Evolutionary conservation across 2,888 invertebrate genomes (phyloP), one percentile per base, ranked within the genome.

Genomic region (Mimas tiliae): DNA sequence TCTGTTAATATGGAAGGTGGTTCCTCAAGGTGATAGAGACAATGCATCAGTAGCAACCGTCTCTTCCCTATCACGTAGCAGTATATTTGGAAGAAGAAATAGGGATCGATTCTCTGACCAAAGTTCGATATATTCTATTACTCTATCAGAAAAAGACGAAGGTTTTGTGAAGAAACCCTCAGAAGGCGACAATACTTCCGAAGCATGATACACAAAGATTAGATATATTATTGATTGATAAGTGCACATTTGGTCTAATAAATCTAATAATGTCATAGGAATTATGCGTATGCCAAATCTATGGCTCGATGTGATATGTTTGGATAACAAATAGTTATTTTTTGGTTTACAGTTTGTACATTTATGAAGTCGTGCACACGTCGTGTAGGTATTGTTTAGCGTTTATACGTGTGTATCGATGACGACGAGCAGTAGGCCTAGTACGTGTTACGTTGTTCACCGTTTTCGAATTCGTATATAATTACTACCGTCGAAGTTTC

Each of bases 1-100:
- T 3, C 84, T 95, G 48, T 79, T 95, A 64, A 94, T 94, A 69
- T 91, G 95, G 88, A 95, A 94, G 80, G 87, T 95, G 78, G 94
- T 94, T 45, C 94, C 94, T 45, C 94, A 94, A 80, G 82, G 85
- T 7, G 94, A 94, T 47, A 86, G 86, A 70, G 95, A 95, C 78
- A 93, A 94, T 75, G 87, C 90, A 55, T 93, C 94, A 11, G 86
- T 93, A 48, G 86, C 86, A n/a, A 89, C 93, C 1, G 80, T 85
- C 58, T 93, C 94, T 0, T 87, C 91, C 47, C 68, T 91, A n/a
- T 85, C 90, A n/a, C 86, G 91, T 50, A 87, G 86, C 67, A 84
- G 92, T 4, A 81, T 93, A 64, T 93, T 93, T 70, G 83, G 86
- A 53, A 84, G 88, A 63, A 75, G 91, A 52, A 89, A 94, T 73